These are phyloP conservation scores for Puffinus mauretanicus DNA, from an alignment of 2,113 vertebrate genomes.

Conservation along the genomic window DNA sequence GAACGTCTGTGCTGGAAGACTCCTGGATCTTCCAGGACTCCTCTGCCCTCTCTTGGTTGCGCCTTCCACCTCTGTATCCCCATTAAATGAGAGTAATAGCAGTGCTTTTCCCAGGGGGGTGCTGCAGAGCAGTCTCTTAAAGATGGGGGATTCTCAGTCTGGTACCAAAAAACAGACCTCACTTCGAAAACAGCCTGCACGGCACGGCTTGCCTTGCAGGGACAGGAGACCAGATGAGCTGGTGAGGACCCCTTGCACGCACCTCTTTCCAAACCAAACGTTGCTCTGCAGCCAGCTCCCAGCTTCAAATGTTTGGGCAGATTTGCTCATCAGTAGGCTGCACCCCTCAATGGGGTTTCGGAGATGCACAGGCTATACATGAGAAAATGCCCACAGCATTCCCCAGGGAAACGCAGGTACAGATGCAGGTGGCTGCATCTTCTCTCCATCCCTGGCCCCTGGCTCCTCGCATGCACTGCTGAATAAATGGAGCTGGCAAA, in stretches of 20 bases:
- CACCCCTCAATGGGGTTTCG: fast-evolving
- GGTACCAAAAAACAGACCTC: background rate
- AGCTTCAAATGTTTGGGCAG: background rate
- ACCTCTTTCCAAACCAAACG: background rate
- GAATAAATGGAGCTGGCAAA: background rate
- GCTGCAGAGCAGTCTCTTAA: background rate
- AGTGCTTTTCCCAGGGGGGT: background rate
- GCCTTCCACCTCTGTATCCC: background rate
- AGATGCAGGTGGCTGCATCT: background rate
- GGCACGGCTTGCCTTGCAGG: background rate
- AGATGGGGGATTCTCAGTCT: background rate
- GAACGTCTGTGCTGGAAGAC: background rate
- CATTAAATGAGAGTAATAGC: background rate
- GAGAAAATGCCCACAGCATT: background rate
- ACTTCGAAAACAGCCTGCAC: background rate
- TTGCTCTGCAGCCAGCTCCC: background rate
- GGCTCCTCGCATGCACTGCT: background rate
- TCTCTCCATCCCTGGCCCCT: background rate
- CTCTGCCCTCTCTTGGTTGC: background rate
- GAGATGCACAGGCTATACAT: background rate
- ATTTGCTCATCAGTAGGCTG: background rate
- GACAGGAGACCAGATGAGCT: background rate
- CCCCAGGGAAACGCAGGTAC: background rate
- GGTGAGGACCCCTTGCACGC: fast-evolving
- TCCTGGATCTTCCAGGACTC: background rate